These are phyloP conservation scores for Tigriopus californicus DNA, from an alignment of 2,888 invertebrate species.

Conservation along the genomic window DNA sequence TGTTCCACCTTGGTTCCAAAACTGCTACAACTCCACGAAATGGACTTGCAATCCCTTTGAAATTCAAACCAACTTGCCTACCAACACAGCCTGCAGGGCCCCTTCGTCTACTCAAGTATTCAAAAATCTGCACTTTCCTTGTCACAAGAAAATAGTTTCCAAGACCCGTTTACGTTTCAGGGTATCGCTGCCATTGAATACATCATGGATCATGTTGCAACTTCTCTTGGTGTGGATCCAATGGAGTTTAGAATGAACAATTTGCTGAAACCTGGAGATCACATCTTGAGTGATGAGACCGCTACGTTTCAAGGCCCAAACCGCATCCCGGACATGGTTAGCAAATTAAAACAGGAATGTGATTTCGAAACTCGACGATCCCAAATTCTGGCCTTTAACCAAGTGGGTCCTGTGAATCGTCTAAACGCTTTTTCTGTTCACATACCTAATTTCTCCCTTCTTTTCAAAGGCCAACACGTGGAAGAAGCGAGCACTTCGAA, in stretches of 20 bases:
- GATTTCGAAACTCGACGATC: slow-evolving; percentile 22
- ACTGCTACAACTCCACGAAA: slow-evolving; percentile 41
- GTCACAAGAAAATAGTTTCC: background rate
- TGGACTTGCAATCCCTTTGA: slow-evolving; percentile 36
- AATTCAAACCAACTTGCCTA: slow-evolving; percentile 43
- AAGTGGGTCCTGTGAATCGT: slow-evolving; percentile 10
- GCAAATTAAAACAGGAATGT: slow-evolving; percentile 22
- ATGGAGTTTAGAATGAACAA: slow-evolving; percentile 23
- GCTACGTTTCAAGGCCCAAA: slow-evolving; percentile 13
- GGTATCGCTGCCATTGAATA: slow-evolving; percentile 29
- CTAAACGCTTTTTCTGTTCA: no score
- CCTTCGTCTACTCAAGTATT: slow-evolving; percentile 34
- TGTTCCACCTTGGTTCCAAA: slow-evolving; percentile 28
- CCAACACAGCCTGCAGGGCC: slow-evolving; percentile 48
- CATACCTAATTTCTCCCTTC: no score
- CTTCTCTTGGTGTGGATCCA: slow-evolving; percentile 25
- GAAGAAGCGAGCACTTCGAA: slow-evolving; percentile 45
- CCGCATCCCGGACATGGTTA: slow-evolving; percentile 22
- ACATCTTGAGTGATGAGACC: background rate
- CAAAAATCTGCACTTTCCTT: background rate
- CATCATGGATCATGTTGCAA: slow-evolving; percentile 30
- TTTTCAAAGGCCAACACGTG: slow-evolving; percentile 44
- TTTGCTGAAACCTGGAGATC: slow-evolving; percentile 17
- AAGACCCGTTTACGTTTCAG: slow-evolving; percentile 18
- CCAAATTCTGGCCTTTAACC: slow-evolving; percentile 21